These are phyloP conservation scores for Bombus vancouverensis DNA, from an alignment of 1,140 invertebrate genomes.

Conservation along the genomic window DNA sequence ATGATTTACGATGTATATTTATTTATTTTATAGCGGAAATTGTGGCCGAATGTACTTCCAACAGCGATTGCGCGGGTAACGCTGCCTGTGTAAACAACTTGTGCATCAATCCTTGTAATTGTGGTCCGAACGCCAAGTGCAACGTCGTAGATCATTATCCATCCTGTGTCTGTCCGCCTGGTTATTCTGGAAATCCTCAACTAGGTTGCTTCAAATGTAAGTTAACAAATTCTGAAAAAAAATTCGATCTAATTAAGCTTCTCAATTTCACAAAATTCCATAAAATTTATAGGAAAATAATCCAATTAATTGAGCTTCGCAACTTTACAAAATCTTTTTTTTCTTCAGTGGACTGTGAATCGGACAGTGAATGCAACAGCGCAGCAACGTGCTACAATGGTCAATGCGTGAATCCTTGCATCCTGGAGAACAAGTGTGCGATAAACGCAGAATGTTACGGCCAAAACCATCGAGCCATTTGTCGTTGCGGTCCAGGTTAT, in stretches of 20 bases:
- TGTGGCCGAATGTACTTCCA: conserved; percentile 88
- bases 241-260: not conserved
- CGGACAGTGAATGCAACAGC: conserved; percentile 90
- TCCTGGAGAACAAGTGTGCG: conserved; percentile 90
- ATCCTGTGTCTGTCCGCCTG: conserved; percentile 89
- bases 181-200: conserved; percentile 92
- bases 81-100: conserved; percentile 91
- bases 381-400: conserved; percentile 92
- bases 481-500: conserved; percentile 88
- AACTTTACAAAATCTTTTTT: not conserved
- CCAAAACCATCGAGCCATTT: conserved; percentile 88
- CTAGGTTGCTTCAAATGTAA: conserved; percentile 89
- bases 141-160: conserved; percentile 91
- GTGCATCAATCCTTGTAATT: conserved; percentile 93
- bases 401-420: conserved; percentile 90
- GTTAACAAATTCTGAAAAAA: not conserved
- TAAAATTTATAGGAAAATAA: not conserved
- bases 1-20: not conserved
- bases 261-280: not conserved
- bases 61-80: conserved; percentile 89
- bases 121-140: conserved; percentile 92
- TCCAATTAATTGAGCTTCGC: no score
- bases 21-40: conserved; percentile 79
- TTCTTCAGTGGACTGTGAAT: conserved; percentile 88
- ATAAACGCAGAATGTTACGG: conserved; percentile 92